phyloP scores from a whole-genome alignment of 2,797 vertebrate species.

The Sebastiscus albofasciatus region DNA sequence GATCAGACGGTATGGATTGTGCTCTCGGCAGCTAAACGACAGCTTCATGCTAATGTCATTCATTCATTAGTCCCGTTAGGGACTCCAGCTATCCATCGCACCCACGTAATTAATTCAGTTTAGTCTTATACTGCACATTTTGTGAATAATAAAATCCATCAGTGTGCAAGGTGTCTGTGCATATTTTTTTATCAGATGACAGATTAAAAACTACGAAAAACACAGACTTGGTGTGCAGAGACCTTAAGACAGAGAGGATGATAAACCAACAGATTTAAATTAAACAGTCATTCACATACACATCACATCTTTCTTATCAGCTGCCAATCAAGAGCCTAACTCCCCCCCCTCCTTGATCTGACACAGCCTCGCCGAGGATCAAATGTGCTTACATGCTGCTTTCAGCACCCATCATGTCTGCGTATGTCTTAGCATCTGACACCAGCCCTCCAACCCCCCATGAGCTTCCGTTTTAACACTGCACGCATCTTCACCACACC shows the following conservation, averaged over 20 bases:
- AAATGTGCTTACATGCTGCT: conserved; percentile 45
- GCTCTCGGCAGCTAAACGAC: too few relatives aligned
- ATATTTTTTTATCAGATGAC: too few relatives aligned
- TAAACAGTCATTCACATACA: background rate
- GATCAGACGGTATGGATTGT: too few relatives aligned
- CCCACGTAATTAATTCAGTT: too few relatives aligned
- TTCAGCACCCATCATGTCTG: conserved; percentile 44
- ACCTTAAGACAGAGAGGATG: background rate
- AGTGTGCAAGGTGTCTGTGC: too few relatives aligned
- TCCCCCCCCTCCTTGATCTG: background rate
- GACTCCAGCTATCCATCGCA: too few relatives aligned
- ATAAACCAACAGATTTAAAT: background rate
- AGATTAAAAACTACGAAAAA: too few relatives aligned
- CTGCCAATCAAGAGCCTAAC: background rate
- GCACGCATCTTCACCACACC: background rate
- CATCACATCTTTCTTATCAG: conserved; percentile 8
- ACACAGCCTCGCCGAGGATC: conserved; percentile 28
- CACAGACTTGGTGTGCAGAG: too few relatives aligned
- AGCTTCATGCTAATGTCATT: too few relatives aligned
- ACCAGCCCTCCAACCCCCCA: conserved; percentile 25
- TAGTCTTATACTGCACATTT: too few relatives aligned
- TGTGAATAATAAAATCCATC: too few relatives aligned
- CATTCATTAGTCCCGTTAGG: too few relatives aligned
- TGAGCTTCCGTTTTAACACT: conserved; percentile 22
- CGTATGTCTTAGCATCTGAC: conserved; percentile 43